Evolutionary conservation across 2,797 vertebrate species (phyloP), one percentile per base, ranked within the genome.

Genomic region (Paguma larvata): DNA sequence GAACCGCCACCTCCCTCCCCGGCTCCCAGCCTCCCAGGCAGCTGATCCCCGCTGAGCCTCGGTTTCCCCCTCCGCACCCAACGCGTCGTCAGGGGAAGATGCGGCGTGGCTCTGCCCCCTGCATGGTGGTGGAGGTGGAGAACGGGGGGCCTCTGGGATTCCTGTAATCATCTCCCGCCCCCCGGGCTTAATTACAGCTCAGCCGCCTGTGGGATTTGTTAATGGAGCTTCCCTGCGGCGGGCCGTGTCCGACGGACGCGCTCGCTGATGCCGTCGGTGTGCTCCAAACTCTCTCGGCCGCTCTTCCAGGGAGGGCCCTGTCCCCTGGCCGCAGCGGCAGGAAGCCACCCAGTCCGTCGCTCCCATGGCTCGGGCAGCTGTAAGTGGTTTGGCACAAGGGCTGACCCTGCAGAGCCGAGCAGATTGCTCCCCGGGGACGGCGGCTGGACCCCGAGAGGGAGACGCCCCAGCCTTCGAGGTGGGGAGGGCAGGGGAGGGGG

Each of bases 41-140:
- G 32, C 48, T 72, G 48, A 3, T 10, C 51, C 56, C 75, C 68
- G 83, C 70, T 16, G 14, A 59, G 73, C 25, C 56, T 70, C 48
- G 11, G 21, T 72, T 56, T 77, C 32, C 38, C 21, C 5, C 23
- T 63, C 32, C n/a, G 63, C 8, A 72, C 63, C 19, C 23, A 67
- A 59, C 83, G 56, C 27, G 15, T 0, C 6, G 2, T 4, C n/a
- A 18, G 30, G 56, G n/a, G 6, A n/a, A n/a, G 18, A 32, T 23
- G 13, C 1, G 11, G 10, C 65, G 2, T 2, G 12, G 15, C 3
- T n/a, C 41, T 48, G n/a, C 0, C 0, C 30, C 62, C 72, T 32
- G 82, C 23, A 4, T 41, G 25, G 11, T 38, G 30, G 34, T 13
- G n/a, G 44, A 3, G 15, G 3, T 41, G 30, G 46, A 25, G 12